Evolutionary conservation across 1,140 invertebrate genomes (phyloP).

Genomic region (Drosophila orosa): DNA sequence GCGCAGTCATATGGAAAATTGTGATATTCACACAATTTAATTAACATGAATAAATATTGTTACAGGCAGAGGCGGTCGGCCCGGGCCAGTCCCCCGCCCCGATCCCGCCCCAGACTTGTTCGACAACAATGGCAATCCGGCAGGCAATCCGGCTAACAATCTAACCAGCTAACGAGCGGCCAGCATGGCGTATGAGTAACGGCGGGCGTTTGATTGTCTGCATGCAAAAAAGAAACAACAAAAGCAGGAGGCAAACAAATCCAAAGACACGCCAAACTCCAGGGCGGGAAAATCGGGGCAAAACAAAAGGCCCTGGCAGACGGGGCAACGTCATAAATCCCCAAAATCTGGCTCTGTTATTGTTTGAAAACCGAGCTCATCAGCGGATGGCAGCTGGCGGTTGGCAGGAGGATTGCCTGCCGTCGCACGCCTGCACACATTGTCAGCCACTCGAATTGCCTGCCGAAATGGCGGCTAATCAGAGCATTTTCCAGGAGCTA

Average conservation of each 20-base stretch:
- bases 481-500: conserved; percentile 65
- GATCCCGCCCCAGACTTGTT: conserved; percentile 48
- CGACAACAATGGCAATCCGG: conserved; percentile 36
- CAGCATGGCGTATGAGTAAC: conserved; percentile 76
- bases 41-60: conserved; percentile 84
- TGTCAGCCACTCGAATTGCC: conserved; percentile 55
- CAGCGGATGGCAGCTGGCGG: conserved; percentile 39
- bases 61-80: conserved; percentile 54
- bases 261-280: conserved; percentile 55
- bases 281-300: conserved; percentile 5
- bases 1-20: conserved; percentile 84
- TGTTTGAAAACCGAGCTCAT: conserved; percentile 79
- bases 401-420: conserved; percentile 24
- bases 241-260: conserved; percentile 76
- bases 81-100: not conserved
- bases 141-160: conserved; percentile 53
- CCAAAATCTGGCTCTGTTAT: conserved; percentile 76
- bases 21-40: conserved; percentile 84
- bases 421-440: conserved; percentile 24
- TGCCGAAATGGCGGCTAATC: conserved; percentile 60
- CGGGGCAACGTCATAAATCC: conserved; percentile 74
- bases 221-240: conserved; percentile 56
- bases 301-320: conserved; percentile 62
- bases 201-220: conserved; percentile 69
- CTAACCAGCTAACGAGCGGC: conserved; percentile 76